Evolutionary conservation across 1,140 invertebrate species (phyloP).

Genomic region (Heliconius hewitsoni): DNA sequence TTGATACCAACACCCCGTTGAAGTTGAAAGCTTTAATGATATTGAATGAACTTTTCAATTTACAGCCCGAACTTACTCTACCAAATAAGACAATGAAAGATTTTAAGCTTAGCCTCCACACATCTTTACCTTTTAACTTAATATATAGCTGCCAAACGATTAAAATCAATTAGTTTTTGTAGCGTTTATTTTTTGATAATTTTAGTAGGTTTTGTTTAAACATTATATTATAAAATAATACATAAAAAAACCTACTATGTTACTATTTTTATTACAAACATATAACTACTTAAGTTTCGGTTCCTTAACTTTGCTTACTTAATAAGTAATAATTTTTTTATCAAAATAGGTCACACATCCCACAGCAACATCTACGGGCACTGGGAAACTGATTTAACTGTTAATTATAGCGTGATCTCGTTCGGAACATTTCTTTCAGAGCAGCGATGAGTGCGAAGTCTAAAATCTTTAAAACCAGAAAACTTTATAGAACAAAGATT

Average conservation of each 20-base stretch:
- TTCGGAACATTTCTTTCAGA: slow-evolving; percentile 24
- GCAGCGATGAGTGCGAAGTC: slow-evolving; percentile 7
- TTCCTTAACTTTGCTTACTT: background rate
- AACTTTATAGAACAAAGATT: slow-evolving; percentile 22
- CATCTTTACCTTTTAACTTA: background rate
- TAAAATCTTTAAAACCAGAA: slow-evolving; percentile 18
- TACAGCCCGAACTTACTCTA: slow-evolving; percentile 24
- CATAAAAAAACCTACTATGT: too few relatives aligned
- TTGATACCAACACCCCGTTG: slow-evolving; percentile 7
- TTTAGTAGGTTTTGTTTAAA: background rate
- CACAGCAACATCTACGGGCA: background rate
- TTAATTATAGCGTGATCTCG: slow-evolving; percentile 35
- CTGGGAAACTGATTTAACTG: background rate
- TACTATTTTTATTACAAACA: too few relatives aligned
- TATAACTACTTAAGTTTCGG: too few relatives aligned
- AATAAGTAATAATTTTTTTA: background rate
- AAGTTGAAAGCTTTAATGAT: slow-evolving; percentile 26
- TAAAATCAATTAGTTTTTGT: background rate
- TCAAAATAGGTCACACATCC: background rate
- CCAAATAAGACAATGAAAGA: slow-evolving; percentile 27
- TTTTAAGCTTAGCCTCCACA: background rate
- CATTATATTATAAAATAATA: background rate
- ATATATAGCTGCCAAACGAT: background rate
- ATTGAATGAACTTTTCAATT: slow-evolving; percentile 34
- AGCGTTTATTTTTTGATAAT: background rate